phyloP scores from a whole-genome alignment of 2,888 invertebrate genomes.

The Nycteola revayana region DNA sequence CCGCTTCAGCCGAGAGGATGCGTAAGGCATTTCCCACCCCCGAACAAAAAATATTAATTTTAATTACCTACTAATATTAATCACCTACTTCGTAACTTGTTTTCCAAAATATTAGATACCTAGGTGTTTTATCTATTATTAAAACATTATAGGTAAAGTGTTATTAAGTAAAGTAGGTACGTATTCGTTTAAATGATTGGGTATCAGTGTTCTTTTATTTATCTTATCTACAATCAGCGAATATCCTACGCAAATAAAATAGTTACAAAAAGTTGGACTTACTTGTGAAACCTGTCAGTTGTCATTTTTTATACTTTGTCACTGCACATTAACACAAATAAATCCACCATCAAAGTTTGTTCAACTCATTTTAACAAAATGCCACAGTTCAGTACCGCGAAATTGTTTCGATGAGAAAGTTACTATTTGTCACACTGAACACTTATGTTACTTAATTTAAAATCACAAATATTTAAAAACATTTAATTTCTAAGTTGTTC shows the following conservation, averaged over 20 bases:
- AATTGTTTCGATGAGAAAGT: slow-evolving; percentile 70
- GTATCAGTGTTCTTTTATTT: neutral
- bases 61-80: too few relatives aligned
- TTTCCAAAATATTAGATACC: too few relatives aligned
- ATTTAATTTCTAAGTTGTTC: too few relatives aligned
- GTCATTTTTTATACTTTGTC: slow-evolving; percentile 65
- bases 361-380: slow-evolving; percentile 69
- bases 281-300: slow-evolving; percentile 85
- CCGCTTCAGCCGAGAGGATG: too few relatives aligned
- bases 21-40: too few relatives aligned
- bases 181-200: slow-evolving; percentile 4
- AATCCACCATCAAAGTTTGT: slow-evolving; percentile 43
- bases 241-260: slow-evolving; percentile 12
- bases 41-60: too few relatives aligned
- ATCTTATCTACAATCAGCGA: slow-evolving; percentile 27
- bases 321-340: slow-evolving; percentile 24
- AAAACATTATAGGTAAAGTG: too few relatives aligned
- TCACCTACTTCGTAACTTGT: too few relatives aligned
- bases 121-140: too few relatives aligned
- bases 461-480: too few relatives aligned
- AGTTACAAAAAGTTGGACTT: slow-evolving; percentile 47
- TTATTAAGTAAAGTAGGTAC: slow-evolving; percentile 4
- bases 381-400: slow-evolving; percentile 53
- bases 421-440: slow-evolving; percentile 55
- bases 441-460: too few relatives aligned